Conservation (phyloP, 2,797 vertebrate genomes). For the Mycteria americana region DNA sequence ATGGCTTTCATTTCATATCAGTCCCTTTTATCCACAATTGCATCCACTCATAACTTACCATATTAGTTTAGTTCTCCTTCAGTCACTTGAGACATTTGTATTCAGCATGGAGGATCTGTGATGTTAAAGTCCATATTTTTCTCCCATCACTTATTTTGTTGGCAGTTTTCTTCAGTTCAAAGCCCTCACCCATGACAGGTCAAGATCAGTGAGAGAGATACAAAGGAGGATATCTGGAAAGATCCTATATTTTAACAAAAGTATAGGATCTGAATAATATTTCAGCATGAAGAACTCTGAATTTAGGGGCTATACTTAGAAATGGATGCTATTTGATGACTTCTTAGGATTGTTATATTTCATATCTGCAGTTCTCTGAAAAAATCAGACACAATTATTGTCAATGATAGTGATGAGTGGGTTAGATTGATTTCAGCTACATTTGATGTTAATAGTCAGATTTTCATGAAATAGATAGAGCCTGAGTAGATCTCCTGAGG, state of each 20-base stretch:
- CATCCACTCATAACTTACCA: neutral
- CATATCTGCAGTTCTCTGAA: neutral
- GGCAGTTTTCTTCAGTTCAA: neutral
- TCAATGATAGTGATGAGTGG: neutral
- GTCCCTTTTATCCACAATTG: neutral
- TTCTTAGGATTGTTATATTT: neutral
- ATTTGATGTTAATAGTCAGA: neutral
- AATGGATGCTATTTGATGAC: neutral
- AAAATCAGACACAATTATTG: neutral
- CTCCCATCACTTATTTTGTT: neutral
- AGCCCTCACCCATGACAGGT: neutral
- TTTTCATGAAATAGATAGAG: neutral
- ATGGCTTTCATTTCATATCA: neutral
- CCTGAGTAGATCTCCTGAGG: neutral
- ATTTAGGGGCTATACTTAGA: neutral
- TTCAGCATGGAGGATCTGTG: neutral
- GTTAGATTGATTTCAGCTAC: neutral
- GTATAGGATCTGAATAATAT: neutral
- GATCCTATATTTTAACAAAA: neutral
- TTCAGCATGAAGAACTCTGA: neutral
- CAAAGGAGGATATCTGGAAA: neutral
- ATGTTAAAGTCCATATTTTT: neutral
- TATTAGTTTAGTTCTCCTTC: neutral
- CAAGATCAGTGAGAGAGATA: neutral
- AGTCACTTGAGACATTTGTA: neutral